phyloP scores from a whole-genome alignment of 2,888 invertebrate genomes.

The Sycophila texana region DNA sequence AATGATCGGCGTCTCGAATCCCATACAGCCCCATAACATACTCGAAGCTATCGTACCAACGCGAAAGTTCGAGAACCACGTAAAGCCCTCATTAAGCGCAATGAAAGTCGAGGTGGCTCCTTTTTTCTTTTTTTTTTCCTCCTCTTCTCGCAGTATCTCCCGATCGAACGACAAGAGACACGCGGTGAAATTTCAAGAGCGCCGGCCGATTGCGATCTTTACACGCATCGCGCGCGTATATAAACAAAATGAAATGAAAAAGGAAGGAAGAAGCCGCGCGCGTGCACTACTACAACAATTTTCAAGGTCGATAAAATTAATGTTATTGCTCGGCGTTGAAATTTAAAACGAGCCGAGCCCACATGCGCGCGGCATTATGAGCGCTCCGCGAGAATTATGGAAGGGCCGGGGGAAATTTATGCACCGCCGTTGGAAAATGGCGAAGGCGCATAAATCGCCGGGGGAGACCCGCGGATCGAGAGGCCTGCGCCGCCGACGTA shows the following conservation, averaged over 20 bases:
- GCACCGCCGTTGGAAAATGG: slow-evolving; percentile 45
- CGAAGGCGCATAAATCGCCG: slow-evolving; percentile 49
- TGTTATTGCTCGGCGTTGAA: slow-evolving; percentile 54
- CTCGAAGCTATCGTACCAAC: neutral
- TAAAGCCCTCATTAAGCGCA: slow-evolving; percentile 32
- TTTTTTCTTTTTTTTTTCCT: neutral
- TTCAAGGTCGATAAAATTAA: slow-evolving; percentile 56
- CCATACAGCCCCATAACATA: neutral
- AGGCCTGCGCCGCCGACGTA: slow-evolving; percentile 28
- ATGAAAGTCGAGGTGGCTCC: neutral
- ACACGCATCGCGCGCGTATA: slow-evolving; percentile 19
- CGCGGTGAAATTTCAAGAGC: slow-evolving; percentile 39
- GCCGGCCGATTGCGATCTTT: slow-evolving; percentile 49
- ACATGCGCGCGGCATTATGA: slow-evolving; percentile 19
- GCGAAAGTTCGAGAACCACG: slow-evolving; percentile 10
- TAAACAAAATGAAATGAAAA: slow-evolving; percentile 44
- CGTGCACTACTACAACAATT: slow-evolving; percentile 36
- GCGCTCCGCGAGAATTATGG: slow-evolving; percentile 30
- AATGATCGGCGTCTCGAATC: neutral
- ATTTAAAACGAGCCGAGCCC: slow-evolving; percentile 50
- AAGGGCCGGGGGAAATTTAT: slow-evolving; percentile 45
- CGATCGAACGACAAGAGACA: slow-evolving; percentile 12
- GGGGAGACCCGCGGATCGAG: slow-evolving; percentile 3
- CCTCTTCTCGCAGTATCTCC: slow-evolving; percentile 5
- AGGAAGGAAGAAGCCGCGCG: neutral